Evolutionary conservation across 2,888 invertebrate species (phyloP).

Genomic region (Brachypalpus laphriformis): DNA sequence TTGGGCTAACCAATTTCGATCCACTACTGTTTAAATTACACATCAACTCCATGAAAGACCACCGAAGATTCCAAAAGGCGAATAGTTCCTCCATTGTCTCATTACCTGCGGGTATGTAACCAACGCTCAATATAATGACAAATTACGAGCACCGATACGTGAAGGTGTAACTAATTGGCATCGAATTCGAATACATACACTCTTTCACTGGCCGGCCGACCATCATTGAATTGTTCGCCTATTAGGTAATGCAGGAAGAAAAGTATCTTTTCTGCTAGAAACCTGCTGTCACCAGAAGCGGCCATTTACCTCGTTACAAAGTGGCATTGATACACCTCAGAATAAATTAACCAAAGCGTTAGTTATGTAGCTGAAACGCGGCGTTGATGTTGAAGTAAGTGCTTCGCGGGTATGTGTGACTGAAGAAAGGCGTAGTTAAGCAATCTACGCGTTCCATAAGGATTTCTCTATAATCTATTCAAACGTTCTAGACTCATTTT

Average conservation of each 20-base stretch:
- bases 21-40: slow-evolving; percentile 24
- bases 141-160: slow-evolving; percentile 56
- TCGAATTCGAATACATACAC: slow-evolving; percentile 9
- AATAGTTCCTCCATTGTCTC: slow-evolving; percentile 6
- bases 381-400: background rate
- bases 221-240: slow-evolving; percentile 49
- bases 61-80: slow-evolving; percentile 6
- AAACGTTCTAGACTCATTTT: slow-evolving; percentile 48
- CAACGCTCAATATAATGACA: slow-evolving; percentile 32
- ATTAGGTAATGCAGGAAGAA: slow-evolving; percentile 65
- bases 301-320: slow-evolving; percentile 61
- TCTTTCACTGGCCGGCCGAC: slow-evolving; percentile 4
- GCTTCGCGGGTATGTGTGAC: background rate
- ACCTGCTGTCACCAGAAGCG: slow-evolving; percentile 59
- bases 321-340: slow-evolving; percentile 54
- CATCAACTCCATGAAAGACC: slow-evolving; percentile 35
- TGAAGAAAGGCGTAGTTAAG: background rate
- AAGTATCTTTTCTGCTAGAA: slow-evolving; percentile 30
- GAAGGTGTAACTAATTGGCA: slow-evolving; percentile 68
- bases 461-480: slow-evolving; percentile 34
- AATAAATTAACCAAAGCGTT: slow-evolving; percentile 60
- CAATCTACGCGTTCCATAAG: slow-evolving; percentile 35
- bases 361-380: slow-evolving; percentile 44
- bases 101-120: slow-evolving; percentile 1
- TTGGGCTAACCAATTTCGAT: background rate